Conservation (phyloP, 2,113 vertebrate genomes). For the Leptobrachium ailaonicum region DNA sequence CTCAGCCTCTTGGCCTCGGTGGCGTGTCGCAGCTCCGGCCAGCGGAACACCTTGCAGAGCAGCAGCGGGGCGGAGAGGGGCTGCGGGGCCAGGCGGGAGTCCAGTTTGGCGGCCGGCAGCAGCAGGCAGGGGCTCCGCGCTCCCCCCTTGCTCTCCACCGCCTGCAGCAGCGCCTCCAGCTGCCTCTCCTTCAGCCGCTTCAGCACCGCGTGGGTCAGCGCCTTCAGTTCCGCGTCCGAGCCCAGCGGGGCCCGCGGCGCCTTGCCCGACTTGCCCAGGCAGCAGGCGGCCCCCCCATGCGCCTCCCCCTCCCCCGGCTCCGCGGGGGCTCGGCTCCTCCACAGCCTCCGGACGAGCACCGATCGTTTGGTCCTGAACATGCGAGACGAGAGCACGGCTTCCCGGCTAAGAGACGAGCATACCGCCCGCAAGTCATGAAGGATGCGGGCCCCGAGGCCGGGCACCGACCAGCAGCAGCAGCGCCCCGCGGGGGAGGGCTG, state of each 20-base stretch:
- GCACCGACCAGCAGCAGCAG: slow-evolving; percentile 74
- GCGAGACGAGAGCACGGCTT: slow-evolving; percentile 87
- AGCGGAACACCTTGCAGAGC: slow-evolving; percentile 94
- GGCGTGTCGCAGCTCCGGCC: slow-evolving; percentile 93
- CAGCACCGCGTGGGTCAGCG: slow-evolving; percentile 86
- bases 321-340: slow-evolving; percentile 91
- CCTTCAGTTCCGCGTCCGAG: slow-evolving; percentile 89
- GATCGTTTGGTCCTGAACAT: slow-evolving; percentile 99
- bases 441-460: slow-evolving; percentile 86
- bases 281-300: slow-evolving; percentile 82
- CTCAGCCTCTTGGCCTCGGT: slow-evolving; percentile 91
- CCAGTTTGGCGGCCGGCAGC: slow-evolving; percentile 77
- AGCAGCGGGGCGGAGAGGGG: slow-evolving; percentile 85
- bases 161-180: slow-evolving; percentile 88
- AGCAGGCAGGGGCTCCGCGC: slow-evolving; percentile 86
- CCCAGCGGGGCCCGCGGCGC: slow-evolving; percentile 74
- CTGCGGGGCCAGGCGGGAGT: slow-evolving; percentile 80
- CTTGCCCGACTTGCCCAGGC: slow-evolving; percentile 83
- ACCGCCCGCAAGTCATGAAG: slow-evolving; percentile 97
- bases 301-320: slow-evolving; percentile 83
- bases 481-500: slow-evolving; percentile 54
- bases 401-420: slow-evolving; percentile 95
- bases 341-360: slow-evolving; percentile 95
- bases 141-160: slow-evolving; percentile 91
- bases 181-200: slow-evolving; percentile 93